phyloP scores from a whole-genome alignment of 92 coral and sea anemone species.

The Pocillopora meandrina region DNA sequence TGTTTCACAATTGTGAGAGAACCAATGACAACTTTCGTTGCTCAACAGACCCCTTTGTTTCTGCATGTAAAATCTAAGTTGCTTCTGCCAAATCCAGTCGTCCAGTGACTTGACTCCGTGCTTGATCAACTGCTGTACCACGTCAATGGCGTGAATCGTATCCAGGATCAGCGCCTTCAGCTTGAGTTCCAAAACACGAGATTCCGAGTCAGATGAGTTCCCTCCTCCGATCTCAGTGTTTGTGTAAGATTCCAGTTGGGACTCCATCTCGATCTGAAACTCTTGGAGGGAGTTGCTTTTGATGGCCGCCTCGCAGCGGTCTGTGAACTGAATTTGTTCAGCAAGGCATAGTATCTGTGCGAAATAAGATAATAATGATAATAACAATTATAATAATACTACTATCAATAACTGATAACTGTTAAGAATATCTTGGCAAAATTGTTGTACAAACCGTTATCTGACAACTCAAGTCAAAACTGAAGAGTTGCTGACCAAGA shows the following conservation, averaged over 20 bases:
- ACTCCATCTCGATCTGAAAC: conserved; percentile 97
- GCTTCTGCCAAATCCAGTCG: conserved; percentile 99
- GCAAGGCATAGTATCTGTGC: conserved; percentile 91
- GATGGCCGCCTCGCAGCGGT: conserved; percentile 95
- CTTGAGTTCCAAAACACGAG: conserved; percentile 88
- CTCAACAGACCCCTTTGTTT: conserved; percentile 52
- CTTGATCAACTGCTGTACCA: conserved; percentile 85
- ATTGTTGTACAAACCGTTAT: no score
- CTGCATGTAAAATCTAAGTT: conserved; percentile 85
- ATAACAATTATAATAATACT: no score
- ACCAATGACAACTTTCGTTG: no score
- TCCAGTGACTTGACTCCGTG: conserved; percentile 81
- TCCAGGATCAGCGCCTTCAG: conserved; percentile 95
- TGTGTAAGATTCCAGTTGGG: conserved; percentile 97
- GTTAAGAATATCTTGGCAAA: no score
- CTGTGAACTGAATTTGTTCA: conserved; percentile 98
- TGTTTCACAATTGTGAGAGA: no score
- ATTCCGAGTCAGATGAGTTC: conserved; percentile 68
- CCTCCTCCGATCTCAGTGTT: conserved; percentile 83
- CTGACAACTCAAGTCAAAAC: no score
- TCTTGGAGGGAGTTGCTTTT: conserved; percentile 89
- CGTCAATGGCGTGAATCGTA: conserved; percentile 95
- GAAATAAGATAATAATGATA: no score
- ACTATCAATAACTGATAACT: no score
- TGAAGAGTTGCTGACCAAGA: no score